These are phyloP conservation scores for Micrastur ruficollis DNA, from an alignment of 2,797 vertebrate genomes.

Conservation along the genomic window DNA sequence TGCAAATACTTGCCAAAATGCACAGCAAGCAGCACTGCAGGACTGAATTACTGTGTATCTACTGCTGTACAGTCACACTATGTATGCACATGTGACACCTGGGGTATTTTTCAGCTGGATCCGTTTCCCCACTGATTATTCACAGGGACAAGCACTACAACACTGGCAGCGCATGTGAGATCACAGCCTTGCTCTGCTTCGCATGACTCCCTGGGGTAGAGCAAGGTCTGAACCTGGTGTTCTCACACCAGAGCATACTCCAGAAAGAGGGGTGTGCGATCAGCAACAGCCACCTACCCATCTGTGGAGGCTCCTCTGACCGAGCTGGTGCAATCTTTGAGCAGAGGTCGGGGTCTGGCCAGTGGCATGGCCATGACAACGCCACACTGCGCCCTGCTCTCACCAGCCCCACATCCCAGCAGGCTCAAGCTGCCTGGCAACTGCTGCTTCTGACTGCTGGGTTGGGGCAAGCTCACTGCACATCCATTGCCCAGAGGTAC, in stretches of 20 bases:
- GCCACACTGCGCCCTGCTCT: not conserved
- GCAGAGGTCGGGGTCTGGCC: fast-evolving
- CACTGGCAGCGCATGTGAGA: fast-evolving
- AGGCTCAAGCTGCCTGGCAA: not conserved
- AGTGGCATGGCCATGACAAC: fast-evolving
- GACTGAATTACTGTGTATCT: not conserved
- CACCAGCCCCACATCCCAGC: not conserved
- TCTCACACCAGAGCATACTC: not conserved
- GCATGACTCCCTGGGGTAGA: fast-evolving
- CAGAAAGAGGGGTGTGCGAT: fast-evolving
- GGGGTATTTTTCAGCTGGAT: not conserved
- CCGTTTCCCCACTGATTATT: not conserved
- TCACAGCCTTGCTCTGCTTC: not conserved
- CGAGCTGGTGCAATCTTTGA: fast-evolving
- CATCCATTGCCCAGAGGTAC: fast-evolving
- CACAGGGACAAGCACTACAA: not conserved
- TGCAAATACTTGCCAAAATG: not conserved
- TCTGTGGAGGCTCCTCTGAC: fast-evolving
- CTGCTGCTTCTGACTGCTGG: not conserved
- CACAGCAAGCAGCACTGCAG: not conserved
- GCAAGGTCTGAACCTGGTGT: not conserved
- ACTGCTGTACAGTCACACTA: too few species aligned
- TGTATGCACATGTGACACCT: too few species aligned
- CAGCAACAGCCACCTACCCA: not conserved
- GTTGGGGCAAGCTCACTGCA: not conserved